Evolutionary conservation across 2,888 invertebrate genomes (phyloP), one percentile per base, ranked within the genome.

Genomic region (Meteorus colon): DNA sequence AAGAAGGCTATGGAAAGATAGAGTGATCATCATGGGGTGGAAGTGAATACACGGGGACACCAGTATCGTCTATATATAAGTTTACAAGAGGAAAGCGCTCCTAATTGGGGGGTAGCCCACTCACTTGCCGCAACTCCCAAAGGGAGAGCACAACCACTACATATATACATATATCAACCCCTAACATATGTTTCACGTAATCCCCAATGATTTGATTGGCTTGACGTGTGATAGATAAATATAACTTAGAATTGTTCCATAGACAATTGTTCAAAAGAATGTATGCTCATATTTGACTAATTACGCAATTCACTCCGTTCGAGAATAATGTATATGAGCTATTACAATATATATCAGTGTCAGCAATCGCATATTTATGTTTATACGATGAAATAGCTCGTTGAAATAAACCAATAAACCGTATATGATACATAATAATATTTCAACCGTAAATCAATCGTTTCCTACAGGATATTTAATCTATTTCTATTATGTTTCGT

Each of bases 101-200:
- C 86, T 89, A 89, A 89, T 89, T 89, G 89, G 89, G 87, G 88
- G 87, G 88, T 86, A 84, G 87, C 82, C 87, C 86, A 85, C 87
- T 86, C 84, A 86, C 82, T 79, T 78, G 78, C 79, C 80, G 72
- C 83, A 82, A 82, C 82, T 79, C 80, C 78, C 81, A 73, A 72
- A 74, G 81, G 82, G 78, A 76, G 65, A 73, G 78, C 75, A 65
- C 62, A 77, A 72, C n/a, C 60, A 68, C 68, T 51, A 75, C 62
- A 31, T 68, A 48, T 48, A 29, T n/a, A 37, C 14, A 24, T 34
- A 6, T 81, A 77, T 72, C 78, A 85, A 86, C 85, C 86, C 86
- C 85, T 82, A 85, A 84, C 89, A 89, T 89, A 89, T 89, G 89
- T 87, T 88, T 81, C 82, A 78, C 79, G 83, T 87, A 88, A 88